Conservation (phyloP, 1,140 invertebrate genomes). For the Drosophila littoralis region DNA sequence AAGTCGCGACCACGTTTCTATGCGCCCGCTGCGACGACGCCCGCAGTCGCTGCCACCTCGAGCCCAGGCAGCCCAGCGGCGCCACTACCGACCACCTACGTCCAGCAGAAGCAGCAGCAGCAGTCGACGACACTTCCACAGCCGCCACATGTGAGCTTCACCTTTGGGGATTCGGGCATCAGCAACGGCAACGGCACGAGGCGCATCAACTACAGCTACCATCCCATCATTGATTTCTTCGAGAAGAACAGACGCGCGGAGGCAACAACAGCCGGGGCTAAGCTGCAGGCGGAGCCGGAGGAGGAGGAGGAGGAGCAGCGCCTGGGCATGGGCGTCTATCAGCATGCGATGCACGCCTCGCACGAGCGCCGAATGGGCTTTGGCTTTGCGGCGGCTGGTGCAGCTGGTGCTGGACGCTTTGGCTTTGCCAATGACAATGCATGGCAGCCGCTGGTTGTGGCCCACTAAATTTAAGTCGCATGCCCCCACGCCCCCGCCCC, state of each 20-base stretch:
- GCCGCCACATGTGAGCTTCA: conserved; percentile 65
- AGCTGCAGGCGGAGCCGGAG: not conserved
- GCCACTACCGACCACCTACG: conserved; percentile 60
- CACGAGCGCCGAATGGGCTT: conserved; percentile 76
- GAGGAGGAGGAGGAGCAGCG: conserved; percentile 58
- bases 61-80: conserved; percentile 51
- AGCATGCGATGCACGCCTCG: conserved; percentile 53
- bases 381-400: conserved; percentile 47
- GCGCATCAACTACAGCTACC: conserved; percentile 92
- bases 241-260: conserved; percentile 80
- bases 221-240: conserved; percentile 94
- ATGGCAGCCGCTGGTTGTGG: conserved; percentile 77
- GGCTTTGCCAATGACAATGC: conserved; percentile 71
- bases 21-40: conserved; percentile 58
- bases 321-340: conserved; percentile 38
- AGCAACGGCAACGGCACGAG: conserved; percentile 65
- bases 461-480: conserved; percentile 59
- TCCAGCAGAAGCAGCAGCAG: conserved; percentile 45
- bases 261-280: conserved; percentile 11
- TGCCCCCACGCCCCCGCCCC: conserved; percentile 39
- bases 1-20: conserved; percentile 76
- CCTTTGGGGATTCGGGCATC: conserved; percentile 33
- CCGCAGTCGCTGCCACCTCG: conserved; percentile 22
- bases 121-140: conserved; percentile 64
- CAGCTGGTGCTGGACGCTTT: conserved; percentile 43